Base-by-base conservation (phyloP, 2,113 vertebrate species). In the Tringa solitaria region DNA sequence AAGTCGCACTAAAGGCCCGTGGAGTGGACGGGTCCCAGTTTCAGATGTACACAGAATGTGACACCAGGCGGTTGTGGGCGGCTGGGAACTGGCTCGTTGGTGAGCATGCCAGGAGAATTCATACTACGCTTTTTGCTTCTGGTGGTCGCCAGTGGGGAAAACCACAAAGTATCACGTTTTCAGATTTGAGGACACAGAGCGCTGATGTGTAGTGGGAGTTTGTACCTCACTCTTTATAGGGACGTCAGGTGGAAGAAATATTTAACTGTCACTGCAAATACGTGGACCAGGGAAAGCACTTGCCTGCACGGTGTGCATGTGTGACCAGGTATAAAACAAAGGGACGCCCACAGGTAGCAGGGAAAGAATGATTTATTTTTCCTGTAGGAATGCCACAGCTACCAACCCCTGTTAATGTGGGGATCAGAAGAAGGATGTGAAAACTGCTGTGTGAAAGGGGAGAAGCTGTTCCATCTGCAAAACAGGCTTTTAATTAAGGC, bases 1-100 rank as follows among this genome's bases (percentile, higher is more conserved):
- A 53, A 77, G 50, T 53, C 2, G 0, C 9, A 8, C 28, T 83
- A 11, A 74, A 65, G 7, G 59, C 6, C 8, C 0, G 0, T 8
- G 22, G 18, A 60, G 0, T 10, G 22, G 18, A 57, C 2, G 5
- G 30, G 21, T 75, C 39, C 19, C 33, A 13, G 30, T 63, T 89
- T 35, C 41, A 70, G 39, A 8, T 22, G 23, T 5, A 9, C 24
- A 6, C 41, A 21, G 14, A 6, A 5, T 35, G 27, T 9, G n/a
- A 7, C n/a, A 28, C 6, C 22, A 24, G 61, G 21, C 18, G 37
- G 11, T 12, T 46, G 21, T 12, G 13, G 28, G 64, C 50, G 54
- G 33, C 74, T 72, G 39, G 60, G 14, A 23, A 8, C 14, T 14
- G 33, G 30, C 32, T 78, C 26, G 3, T n/a, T 26, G 28, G 12